Conservation (phyloP, 2,113 vertebrate species). For the Corythornis vintsioides region DNA sequence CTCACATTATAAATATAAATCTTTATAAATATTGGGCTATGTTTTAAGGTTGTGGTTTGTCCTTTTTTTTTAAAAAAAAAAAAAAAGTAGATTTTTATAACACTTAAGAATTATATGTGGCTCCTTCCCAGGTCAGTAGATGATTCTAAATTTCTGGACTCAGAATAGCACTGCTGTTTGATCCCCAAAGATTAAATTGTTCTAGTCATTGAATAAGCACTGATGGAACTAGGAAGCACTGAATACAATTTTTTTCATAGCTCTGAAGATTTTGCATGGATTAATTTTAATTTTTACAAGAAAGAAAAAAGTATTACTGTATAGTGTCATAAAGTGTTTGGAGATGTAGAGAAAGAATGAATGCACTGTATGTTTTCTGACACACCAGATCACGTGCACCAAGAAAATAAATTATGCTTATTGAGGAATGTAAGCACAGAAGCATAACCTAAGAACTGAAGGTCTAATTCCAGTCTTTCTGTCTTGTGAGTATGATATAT, state of each 20-base stretch:
- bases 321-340: background rate
- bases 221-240: background rate
- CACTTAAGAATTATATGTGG: background rate
- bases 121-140: background rate
- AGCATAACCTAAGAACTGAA: background rate
- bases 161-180: background rate
- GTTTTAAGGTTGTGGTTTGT: background rate
- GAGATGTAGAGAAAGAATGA: background rate
- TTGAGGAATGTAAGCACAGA: background rate
- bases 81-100: background rate
- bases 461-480: background rate
- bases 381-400: rapidly evolving
- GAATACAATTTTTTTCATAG: background rate
- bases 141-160: background rate
- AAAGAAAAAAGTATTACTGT: background rate
- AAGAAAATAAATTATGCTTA: background rate
- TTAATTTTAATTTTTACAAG: background rate
- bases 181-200: background rate
- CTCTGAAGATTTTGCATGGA: background rate
- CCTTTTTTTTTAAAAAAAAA: background rate
- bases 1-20: background rate
- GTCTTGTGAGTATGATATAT: background rate
- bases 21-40: background rate
- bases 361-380: background rate
- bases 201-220: background rate